Evolutionary conservation across 2,888 invertebrate genomes (phyloP).

Genomic region (Diaprepes abbreviatus): DNA sequence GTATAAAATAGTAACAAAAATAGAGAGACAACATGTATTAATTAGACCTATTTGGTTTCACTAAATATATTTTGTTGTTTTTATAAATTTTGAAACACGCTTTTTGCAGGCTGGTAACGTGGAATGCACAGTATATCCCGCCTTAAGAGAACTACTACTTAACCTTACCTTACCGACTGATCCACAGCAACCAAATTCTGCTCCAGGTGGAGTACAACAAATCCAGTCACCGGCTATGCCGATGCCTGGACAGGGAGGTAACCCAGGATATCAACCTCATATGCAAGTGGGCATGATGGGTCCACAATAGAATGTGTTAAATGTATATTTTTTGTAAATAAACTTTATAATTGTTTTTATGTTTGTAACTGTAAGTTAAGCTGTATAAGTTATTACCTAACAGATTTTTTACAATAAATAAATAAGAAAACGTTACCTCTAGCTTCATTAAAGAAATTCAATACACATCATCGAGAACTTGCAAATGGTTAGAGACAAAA

Average conservation of each 20-base stretch:
- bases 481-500: no score
- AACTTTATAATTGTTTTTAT: neutral
- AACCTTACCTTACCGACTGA: slow-evolving; percentile 88
- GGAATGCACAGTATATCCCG: slow-evolving; percentile 93
- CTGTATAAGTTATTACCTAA: neutral
- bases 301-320: slow-evolving; percentile 35
- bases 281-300: slow-evolving; percentile 67
- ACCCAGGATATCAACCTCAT: slow-evolving; percentile 64
- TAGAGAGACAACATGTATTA: no score
- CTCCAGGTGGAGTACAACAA: slow-evolving; percentile 43
- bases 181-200: slow-evolving; percentile 72
- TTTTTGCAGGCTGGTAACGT: slow-evolving; percentile 42
- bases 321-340: slow-evolving; percentile 7
- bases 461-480: no score
- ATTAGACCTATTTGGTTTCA: no score
- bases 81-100: no score
- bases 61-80: no score
- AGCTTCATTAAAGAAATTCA: no score
- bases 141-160: slow-evolving; percentile 88
- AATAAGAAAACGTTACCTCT: no score
- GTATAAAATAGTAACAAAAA: no score
- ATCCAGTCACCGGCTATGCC: slow-evolving; percentile 70
- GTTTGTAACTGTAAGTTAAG: neutral
- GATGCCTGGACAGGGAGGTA: slow-evolving; percentile 69
- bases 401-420: neutral